Conservation (phyloP, 2,797 vertebrate genomes). For the Natrix natrix region DNA sequence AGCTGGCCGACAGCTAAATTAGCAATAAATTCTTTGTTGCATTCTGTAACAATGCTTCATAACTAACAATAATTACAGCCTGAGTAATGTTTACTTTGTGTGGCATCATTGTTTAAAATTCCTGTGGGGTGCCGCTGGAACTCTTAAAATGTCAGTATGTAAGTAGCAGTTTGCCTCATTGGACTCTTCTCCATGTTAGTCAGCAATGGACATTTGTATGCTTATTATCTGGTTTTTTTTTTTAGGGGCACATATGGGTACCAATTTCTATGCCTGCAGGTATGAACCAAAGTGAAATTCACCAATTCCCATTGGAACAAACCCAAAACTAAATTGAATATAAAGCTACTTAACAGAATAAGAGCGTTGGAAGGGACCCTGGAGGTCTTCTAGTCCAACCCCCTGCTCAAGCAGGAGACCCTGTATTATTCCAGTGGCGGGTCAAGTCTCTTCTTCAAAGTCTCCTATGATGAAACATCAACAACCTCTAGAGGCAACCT, state of each 20-base stretch:
- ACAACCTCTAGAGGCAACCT: neutral
- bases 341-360: neutral
- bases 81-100: neutral
- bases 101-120: neutral
- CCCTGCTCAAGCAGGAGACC: neutral
- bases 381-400: neutral
- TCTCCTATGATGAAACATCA: neutral
- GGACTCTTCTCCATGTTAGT: neutral
- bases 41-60: neutral
- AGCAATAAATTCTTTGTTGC: neutral
- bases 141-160: neutral
- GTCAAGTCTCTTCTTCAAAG: neutral
- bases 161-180: neutral
- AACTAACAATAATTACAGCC: neutral
- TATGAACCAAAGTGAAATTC: neutral
- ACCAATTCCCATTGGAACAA: neutral
- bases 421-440: neutral
- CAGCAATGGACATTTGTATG: neutral
- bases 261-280: neutral
- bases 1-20: neutral
- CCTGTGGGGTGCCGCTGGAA: neutral
- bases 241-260: neutral
- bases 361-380: neutral
- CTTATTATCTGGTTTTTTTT: neutral
- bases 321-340: neutral